A percentile compares a stretch with the other conserved stretches of the same genome.
Evolutionary conservation across 2,888 invertebrate species (phyloP).

Genomic region (Hydraecia micacea): DNA sequence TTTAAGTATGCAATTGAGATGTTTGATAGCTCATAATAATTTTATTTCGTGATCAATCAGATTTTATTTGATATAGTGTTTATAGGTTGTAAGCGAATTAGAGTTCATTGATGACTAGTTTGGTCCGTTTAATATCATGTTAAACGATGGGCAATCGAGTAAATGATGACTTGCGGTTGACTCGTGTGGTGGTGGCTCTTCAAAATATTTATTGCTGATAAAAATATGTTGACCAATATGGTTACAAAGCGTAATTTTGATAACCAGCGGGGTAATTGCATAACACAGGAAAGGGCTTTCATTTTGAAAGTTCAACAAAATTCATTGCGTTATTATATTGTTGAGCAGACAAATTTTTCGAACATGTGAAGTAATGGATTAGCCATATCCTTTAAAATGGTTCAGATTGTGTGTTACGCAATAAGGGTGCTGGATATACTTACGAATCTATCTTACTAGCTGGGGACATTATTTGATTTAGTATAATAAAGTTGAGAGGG

Average conservation of each 20-base stretch:
- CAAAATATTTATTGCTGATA: slow-evolving; percentile 30
- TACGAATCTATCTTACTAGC: not conserved
- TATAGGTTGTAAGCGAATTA: slow-evolving; percentile 67
- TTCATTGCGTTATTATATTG: not conserved
- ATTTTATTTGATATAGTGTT: slow-evolving; percentile 72
- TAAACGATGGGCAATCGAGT: slow-evolving; percentile 13
- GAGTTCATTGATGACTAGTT: slow-evolving; percentile 67
- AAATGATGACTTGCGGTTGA: slow-evolving; percentile 7
- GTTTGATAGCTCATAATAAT: slow-evolving; percentile 70
- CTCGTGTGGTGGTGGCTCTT: not conserved
- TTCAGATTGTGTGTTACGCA: no score
- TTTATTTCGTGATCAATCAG: slow-evolving; percentile 72
- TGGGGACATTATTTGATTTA: not conserved
- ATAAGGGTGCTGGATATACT: not conserved
- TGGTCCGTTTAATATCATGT: slow-evolving; percentile 38
- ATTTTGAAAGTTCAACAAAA: not conserved
- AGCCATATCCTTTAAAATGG: no score
- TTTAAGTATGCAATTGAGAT: slow-evolving; percentile 56
- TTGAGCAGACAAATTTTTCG: not conserved
- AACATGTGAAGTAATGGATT: not conserved
- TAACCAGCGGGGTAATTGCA: not conserved
- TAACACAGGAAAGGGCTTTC: no score
- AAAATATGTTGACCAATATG: not conserved
- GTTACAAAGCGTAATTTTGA: not conserved
- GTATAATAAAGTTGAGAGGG: not conserved